phyloP scores from a whole-genome alignment of 2,888 invertebrate species.

The Harpagoxenus sublaevis region DNA sequence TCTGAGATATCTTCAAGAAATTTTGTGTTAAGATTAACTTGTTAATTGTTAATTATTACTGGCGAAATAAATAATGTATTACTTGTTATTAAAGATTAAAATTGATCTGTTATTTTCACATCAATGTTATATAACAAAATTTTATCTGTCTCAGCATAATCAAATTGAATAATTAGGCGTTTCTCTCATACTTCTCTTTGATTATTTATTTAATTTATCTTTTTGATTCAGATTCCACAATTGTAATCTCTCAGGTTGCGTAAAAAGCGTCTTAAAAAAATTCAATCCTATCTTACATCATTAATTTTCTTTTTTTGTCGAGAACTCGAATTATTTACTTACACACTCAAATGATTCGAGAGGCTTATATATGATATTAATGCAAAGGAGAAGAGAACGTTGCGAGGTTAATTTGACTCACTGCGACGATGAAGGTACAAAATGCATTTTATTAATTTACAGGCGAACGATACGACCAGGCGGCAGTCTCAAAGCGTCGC shows the following conservation, averaged over 20 bases:
- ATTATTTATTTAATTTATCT: not conserved
- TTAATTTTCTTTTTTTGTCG: constrained; percentile 6
- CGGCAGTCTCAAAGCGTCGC: constrained; percentile 67
- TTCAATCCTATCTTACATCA: not conserved
- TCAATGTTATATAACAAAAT: not conserved
- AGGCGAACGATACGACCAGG: constrained; percentile 59
- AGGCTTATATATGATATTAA: constrained; percentile 49
- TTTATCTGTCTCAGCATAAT: not conserved
- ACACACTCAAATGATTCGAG: constrained; percentile 13
- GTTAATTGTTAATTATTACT: too few relatives aligned
- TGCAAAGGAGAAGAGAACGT: constrained; percentile 42
- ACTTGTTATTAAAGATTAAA: too few relatives aligned
- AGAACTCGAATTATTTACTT: constrained; percentile 2
- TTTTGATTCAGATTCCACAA: not conserved
- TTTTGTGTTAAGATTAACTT: too few relatives aligned
- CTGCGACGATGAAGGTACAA: constrained; percentile 55
- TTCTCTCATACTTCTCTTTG: not conserved
- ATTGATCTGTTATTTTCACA: not conserved
- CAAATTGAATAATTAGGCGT: not conserved
- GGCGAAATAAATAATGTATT: too few relatives aligned
- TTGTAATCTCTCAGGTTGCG: not conserved
- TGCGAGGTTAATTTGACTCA: constrained; percentile 67
- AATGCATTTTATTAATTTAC: constrained; percentile 76
- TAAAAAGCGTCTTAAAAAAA: not conserved
- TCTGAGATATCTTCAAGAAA: not conserved